A percentile compares a stretch with the other conserved stretches of the same genome.
Conservation (phyloP, 1,140 invertebrate species). For the Popillia japonica region DNA sequence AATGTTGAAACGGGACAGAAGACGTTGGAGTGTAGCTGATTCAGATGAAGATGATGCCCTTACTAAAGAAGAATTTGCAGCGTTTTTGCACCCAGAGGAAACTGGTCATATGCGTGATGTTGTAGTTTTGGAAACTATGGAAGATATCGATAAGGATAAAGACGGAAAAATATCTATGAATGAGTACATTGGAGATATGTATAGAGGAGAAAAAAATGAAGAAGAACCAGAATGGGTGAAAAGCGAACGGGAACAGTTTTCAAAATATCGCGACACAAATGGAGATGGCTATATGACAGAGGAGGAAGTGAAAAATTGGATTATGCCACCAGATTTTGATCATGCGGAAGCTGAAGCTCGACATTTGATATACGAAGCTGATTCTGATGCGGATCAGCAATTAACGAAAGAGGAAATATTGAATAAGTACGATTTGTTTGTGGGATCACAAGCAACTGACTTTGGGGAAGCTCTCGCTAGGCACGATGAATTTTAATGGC, state of each 20-base stretch:
- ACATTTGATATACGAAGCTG: constrained; percentile 95
- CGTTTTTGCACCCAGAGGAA: constrained; percentile 97
- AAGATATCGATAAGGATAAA: constrained; percentile 97
- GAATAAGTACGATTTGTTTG: constrained; percentile 96
- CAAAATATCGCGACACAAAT: constrained; percentile 69
- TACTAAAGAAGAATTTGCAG: constrained; percentile 87
- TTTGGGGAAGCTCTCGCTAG: constrained; percentile 94
- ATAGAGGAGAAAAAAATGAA: constrained; percentile 73
- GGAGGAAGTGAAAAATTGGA: constrained; percentile 92
- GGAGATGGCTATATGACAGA: constrained; percentile 87
- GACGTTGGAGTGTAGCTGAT: constrained; percentile 85
- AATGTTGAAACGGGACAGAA: constrained; percentile 83
- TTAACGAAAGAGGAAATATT: constrained; percentile 93
- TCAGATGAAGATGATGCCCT: constrained; percentile 77
- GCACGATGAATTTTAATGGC: constrained; percentile 90
- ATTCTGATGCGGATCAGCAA: constrained; percentile 88
- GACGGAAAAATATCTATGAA: constrained; percentile 79
- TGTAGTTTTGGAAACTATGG: constrained; percentile 93
- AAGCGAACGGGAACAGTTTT: constrained; percentile 92
- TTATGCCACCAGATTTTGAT: constrained; percentile 95
- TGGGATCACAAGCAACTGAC: constrained; percentile 98
- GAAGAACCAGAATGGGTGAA: constrained; percentile 96
- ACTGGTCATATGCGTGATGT: constrained; percentile 90
- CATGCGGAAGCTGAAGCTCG: constrained; percentile 94
- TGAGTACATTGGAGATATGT: constrained; percentile 91